Base-by-base conservation (phyloP, 2,888 invertebrate genomes). In the Gisinianus flammeolus region DNA sequence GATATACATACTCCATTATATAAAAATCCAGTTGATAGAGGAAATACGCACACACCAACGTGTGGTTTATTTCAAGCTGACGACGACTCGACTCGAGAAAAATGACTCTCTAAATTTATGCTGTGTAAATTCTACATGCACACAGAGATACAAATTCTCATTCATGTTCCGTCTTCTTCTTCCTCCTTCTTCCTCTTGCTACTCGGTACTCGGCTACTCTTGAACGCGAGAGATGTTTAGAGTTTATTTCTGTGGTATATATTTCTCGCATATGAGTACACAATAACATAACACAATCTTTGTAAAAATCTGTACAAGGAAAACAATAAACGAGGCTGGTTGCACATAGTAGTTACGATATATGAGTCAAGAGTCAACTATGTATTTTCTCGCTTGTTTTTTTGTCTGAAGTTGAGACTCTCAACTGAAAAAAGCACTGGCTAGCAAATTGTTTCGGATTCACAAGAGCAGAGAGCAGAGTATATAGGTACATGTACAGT, bases 11-110 rank as follows among this genome's bases (percentile, higher is more conserved):
- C 12, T 44, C 12, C 44, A 44, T 4, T 16, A 44, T 2, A 44
- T 19, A 4, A 8, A 35, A n/a, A n/a, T n/a, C n/a, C n/a, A n/a
- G n/a, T n/a, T n/a, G n/a, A n/a, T n/a, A 35, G 35, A 35, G 35
- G 35, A 35, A 35, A n/a, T 16, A 28, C 12, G 26, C 22, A 12
- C 24, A 62, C 70, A 70, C 70, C 54, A 70, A 70, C 52, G 54
- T 70, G 28, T 54, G 28, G 70, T 70, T 68, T 70, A 70, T 70
- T 70, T 54, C 70, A 70, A 54, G 70, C 52, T 70, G 54, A 70
- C 70, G 54, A 70, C 67, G 33, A 62, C 5, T 19, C 24, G 58
- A 19, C 26, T 28, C 2, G 44, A 44, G 44, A 44, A 44, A 44
- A 44, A 44, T 44, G 12, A 44, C 44, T 44, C 1, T 44, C 19